These are phyloP conservation scores for Odontophorus gujanensis DNA, from an alignment of 2,113 vertebrate genomes.

Conservation along the genomic window DNA sequence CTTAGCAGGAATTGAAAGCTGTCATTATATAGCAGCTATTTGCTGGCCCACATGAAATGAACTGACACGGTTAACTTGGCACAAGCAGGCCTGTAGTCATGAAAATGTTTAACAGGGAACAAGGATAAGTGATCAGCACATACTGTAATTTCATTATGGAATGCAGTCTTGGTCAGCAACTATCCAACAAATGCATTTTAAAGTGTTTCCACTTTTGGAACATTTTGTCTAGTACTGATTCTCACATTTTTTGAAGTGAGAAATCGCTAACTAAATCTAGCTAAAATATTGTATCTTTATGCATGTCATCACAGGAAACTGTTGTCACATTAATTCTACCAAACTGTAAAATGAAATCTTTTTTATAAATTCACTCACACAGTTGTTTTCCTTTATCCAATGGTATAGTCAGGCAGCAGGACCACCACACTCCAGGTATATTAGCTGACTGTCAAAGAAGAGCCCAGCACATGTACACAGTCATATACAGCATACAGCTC, in stretches of 20 bases:
- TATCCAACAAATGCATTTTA: background rate
- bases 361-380: background rate
- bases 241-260: background rate
- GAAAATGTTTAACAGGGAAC: background rate
- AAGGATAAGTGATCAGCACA: background rate
- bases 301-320: background rate
- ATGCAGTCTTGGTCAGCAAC: rapidly evolving
- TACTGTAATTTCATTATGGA: background rate
- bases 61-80: background rate
- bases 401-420: background rate
- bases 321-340: background rate
- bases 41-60: background rate
- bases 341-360: background rate
- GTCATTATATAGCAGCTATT: background rate
- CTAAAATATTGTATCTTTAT: background rate
- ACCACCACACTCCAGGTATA: background rate
- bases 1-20: background rate
- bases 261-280: background rate
- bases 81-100: background rate
- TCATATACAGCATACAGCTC: background rate
- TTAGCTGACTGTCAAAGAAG: background rate
- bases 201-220: background rate
- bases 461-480: background rate
- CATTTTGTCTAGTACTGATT: background rate
- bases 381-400: background rate